Conservation (phyloP, 2,797 vertebrate genomes). For the Champsocephalus esox region DNA sequence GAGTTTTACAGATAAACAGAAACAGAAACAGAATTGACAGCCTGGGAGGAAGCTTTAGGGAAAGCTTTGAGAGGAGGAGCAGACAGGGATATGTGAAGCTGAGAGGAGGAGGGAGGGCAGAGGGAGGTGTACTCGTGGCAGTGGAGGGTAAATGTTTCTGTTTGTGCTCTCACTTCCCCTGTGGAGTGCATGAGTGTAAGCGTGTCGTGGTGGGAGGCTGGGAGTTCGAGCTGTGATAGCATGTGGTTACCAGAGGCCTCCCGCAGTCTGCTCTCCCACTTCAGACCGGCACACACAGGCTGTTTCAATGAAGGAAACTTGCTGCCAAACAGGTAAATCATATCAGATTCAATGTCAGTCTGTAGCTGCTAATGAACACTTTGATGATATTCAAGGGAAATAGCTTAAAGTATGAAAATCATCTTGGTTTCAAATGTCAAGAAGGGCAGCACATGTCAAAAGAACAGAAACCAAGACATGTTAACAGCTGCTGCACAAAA, state of each 20-base stretch:
- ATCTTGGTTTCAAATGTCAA: slow-evolving; percentile 12
- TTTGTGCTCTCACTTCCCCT: slow-evolving; percentile 78
- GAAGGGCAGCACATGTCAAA: slow-evolving; percentile 29
- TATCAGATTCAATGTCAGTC: neutral
- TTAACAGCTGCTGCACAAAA: too few relatives aligned
- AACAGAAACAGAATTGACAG: slow-evolving; percentile 48
- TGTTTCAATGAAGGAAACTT: slow-evolving; percentile 2
- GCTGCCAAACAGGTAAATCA: slow-evolving; percentile 2
- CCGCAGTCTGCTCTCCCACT: slow-evolving; percentile 58
- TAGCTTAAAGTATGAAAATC: neutral
- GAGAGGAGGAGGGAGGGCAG: slow-evolving; percentile 17
- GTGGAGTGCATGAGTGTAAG: slow-evolving; percentile 78
- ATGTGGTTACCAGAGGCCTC: slow-evolving; percentile 76
- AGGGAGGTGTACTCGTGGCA: slow-evolving; percentile 11
- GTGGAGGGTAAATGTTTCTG: slow-evolving; percentile 67
- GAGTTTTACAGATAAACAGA: slow-evolving; percentile 56
- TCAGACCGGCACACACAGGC: slow-evolving; percentile 28
- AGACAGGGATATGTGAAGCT: slow-evolving; percentile 33
- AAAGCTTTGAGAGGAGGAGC: slow-evolving; percentile 48
- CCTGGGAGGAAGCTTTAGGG: slow-evolving; percentile 44
- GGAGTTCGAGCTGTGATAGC: slow-evolving; percentile 80
- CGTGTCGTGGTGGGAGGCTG: slow-evolving; percentile 74
- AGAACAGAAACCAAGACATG: neutral
- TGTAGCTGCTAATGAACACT: neutral
- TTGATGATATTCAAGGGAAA: neutral